Evolutionary conservation across 2,797 vertebrate genomes (phyloP).

Genomic region (Tarsius wallacei): DNA sequence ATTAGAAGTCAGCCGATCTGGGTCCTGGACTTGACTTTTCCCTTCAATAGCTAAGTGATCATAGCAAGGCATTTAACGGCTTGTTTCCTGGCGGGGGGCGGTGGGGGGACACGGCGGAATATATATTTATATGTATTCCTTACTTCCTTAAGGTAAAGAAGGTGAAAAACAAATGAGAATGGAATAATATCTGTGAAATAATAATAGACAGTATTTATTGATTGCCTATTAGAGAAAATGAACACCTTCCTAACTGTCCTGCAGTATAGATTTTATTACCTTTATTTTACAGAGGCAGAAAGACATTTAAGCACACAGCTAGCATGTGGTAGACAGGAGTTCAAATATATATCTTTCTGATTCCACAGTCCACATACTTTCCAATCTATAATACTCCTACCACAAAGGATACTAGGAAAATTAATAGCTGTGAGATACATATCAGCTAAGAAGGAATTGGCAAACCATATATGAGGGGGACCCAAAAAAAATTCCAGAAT

Average conservation of each 20-base stretch:
- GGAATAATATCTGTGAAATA: conserved; percentile 2
- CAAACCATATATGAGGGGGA: neutral
- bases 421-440: neutral
- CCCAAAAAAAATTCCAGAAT: too few species aligned
- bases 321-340: neutral
- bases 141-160: conserved; percentile 34
- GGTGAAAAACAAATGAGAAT: neutral
- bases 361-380: neutral
- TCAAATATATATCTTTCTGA: neutral
- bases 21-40: neutral
- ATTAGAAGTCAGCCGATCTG: neutral
- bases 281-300: conserved; percentile 7
- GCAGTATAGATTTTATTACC: neutral
- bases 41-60: neutral
- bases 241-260: neutral
- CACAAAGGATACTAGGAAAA: neutral
- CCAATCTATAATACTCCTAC: neutral
- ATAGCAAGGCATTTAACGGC: neutral
- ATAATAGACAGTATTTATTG: neutral
- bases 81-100: neutral
- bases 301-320: neutral
- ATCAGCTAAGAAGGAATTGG: neutral
- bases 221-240: conserved; percentile 11
- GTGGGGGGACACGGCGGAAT: too few species aligned
- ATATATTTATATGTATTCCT: neutral